Evolutionary conservation across 2,888 invertebrate species (phyloP).

Genomic region (Entomobrya multifasciata): DNA sequence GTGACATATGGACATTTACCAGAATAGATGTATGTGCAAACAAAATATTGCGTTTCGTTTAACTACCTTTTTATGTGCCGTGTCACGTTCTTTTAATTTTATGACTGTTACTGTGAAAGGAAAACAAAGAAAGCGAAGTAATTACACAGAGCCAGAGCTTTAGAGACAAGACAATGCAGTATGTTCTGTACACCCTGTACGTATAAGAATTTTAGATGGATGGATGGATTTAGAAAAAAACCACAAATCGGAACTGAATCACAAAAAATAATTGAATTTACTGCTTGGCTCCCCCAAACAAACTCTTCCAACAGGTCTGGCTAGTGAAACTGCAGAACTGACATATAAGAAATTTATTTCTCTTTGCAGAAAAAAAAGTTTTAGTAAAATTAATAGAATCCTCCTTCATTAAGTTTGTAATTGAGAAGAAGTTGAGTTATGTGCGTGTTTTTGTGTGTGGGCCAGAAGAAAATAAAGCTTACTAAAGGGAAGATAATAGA

Average conservation of each 20-base stretch:
- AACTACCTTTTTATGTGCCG: neutral
- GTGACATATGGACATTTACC: neutral
- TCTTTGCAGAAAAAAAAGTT: neutral
- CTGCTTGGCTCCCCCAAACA: neutral
- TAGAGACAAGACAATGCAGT: neutral
- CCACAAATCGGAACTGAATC: constrained; percentile 5
- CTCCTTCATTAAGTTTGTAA: constrained; percentile 26
- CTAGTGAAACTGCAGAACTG: neutral
- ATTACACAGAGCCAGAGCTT: neutral
- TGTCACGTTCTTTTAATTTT: constrained; percentile 34
- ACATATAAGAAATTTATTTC: constrained; percentile 2
- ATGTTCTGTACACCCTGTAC: neutral
- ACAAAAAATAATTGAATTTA: constrained; percentile 38
- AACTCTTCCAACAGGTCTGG: neutral
- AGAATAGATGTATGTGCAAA: neutral
- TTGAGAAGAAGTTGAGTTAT: constrained; percentile 6
- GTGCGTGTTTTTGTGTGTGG: neutral
- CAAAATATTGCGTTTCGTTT: neutral
- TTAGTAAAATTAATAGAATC: constrained; percentile 34
- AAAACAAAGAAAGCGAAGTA: constrained; percentile 13
- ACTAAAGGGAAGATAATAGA: neutral
- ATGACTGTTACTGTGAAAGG: neutral
- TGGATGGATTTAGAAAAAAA: neutral
- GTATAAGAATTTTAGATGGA: neutral
- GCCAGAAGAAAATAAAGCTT: neutral